phyloP scores from a whole-genome alignment of 2,113 vertebrate genomes.

The Corydoras sp. region DNA sequence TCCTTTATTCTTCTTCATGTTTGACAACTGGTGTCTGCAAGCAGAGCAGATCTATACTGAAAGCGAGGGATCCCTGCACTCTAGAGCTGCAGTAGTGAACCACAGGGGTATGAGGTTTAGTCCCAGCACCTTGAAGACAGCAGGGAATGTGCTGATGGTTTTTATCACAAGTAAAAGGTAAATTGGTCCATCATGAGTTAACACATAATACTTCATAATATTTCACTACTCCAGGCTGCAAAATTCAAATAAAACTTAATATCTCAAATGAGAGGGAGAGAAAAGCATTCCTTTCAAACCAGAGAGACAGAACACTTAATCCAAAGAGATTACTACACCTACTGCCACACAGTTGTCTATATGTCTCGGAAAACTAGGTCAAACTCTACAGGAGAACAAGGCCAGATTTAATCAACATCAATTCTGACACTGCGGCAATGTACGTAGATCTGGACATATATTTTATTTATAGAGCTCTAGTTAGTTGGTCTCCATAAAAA shows the following conservation, averaged over 20 bases:
- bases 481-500: no score
- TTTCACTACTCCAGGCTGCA: not conserved
- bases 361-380: slow-evolving; percentile 14
- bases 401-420: slow-evolving; percentile 12
- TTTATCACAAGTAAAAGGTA: no score
- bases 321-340: not conserved
- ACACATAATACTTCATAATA: not conserved
- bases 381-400: slow-evolving; percentile 21
- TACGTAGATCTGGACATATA: no score
- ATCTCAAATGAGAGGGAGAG: not conserved
- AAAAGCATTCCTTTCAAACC: slow-evolving; percentile 16
- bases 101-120: slow-evolving; percentile 35
- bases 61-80: slow-evolving; percentile 28
- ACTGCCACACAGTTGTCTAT: not conserved
- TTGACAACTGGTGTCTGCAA: slow-evolving; percentile 48
- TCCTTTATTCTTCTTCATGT: slow-evolving; percentile 32
- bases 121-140: slow-evolving; percentile 26
- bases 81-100: slow-evolving; percentile 37
- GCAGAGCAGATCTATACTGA: slow-evolving; percentile 10
- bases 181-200: no score
- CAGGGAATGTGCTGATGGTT: slow-evolving; percentile 1
- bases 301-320: not conserved
- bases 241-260: not conserved
- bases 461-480: no score
- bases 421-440: no score